Percentiles rank a stretch among this genome's conserved stretches.
phyloP scores from a whole-genome alignment of 2,888 invertebrate species.

The Leptopilina drosophilae region DNA sequence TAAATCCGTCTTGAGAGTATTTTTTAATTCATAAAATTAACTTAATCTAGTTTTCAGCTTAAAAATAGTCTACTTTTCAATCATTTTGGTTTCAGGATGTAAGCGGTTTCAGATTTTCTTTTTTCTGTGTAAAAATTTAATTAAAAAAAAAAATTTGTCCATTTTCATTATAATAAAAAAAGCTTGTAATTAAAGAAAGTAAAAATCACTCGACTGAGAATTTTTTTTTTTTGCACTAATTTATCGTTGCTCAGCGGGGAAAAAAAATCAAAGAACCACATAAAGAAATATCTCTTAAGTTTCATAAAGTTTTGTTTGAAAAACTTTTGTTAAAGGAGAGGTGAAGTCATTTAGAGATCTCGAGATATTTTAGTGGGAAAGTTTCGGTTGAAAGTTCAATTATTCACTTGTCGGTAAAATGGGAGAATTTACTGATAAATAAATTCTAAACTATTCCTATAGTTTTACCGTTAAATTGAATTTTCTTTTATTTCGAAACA shows the following conservation, averaged over 20 bases:
- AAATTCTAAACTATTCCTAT: background rate
- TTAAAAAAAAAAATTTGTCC: too few relatives aligned
- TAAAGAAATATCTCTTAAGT: conserved; percentile 36
- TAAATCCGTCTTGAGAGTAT: too few relatives aligned
- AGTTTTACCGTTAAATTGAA: too few relatives aligned
- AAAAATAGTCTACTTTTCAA: too few relatives aligned
- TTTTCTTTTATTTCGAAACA: too few relatives aligned
- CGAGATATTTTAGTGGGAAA: conserved; percentile 32
- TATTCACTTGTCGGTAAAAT: conserved; percentile 17
- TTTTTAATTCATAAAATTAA: too few relatives aligned
- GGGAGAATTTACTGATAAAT: background rate
- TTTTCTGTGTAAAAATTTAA: too few relatives aligned
- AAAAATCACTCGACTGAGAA: background rate
- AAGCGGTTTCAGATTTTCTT: too few relatives aligned
- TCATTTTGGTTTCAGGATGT: too few relatives aligned
- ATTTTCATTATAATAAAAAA: too few relatives aligned
- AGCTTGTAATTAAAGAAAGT: background rate
- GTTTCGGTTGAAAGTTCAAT: conserved; percentile 12
- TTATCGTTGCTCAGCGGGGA: background rate
- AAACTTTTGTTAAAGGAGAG: conserved; percentile 5
- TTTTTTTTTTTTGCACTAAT: conserved; percentile 5
- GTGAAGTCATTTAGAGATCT: conserved; percentile 34
- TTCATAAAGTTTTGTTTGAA: conserved; percentile 24
- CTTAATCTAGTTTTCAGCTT: too few relatives aligned
- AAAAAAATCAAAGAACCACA: background rate